phyloP scores from a whole-genome alignment of 2,888 invertebrate species.

The Cancer borealis region DNA sequence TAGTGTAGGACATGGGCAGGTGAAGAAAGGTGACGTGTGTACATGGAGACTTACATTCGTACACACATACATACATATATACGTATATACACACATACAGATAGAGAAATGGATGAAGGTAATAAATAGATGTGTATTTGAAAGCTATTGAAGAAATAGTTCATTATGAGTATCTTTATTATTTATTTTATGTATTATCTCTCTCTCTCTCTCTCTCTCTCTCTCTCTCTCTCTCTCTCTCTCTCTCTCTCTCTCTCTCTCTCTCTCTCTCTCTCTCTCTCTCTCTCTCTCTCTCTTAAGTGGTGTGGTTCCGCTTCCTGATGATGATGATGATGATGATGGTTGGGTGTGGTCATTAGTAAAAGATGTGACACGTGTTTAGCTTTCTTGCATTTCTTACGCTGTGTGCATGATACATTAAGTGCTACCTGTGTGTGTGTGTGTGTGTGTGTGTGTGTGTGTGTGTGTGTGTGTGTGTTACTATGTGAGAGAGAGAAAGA shows the following conservation, averaged over 20 bases:
- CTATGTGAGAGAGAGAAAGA: not conserved
- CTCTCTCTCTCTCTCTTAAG: not conserved
- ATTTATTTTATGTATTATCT: not conserved
- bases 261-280: conserved; percentile 29
- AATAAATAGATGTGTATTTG: not conserved
- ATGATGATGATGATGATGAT: not conserved
- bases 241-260: conserved; percentile 17
- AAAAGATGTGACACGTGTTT: conserved; percentile 1
- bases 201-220: not conserved
- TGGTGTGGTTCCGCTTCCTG: not conserved
- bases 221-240: not conserved
- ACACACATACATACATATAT: conserved; percentile 6
- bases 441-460: conserved; percentile 20
- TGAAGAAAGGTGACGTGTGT: not conserved
- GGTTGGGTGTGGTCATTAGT: not conserved
- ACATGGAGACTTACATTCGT: not conserved
- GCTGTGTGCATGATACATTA: not conserved
- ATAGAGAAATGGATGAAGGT: not conserved
- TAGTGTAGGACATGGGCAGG: not conserved
- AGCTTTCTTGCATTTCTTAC: not conserved
- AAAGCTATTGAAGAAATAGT: not conserved
- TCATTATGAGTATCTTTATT: not conserved
- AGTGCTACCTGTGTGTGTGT: not conserved
- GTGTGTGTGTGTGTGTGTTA: conserved; percentile 15
- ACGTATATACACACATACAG: not conserved